Evolutionary conservation across 2,797 vertebrate genomes (phyloP).

Genomic region (Hafferia zeledoni): DNA sequence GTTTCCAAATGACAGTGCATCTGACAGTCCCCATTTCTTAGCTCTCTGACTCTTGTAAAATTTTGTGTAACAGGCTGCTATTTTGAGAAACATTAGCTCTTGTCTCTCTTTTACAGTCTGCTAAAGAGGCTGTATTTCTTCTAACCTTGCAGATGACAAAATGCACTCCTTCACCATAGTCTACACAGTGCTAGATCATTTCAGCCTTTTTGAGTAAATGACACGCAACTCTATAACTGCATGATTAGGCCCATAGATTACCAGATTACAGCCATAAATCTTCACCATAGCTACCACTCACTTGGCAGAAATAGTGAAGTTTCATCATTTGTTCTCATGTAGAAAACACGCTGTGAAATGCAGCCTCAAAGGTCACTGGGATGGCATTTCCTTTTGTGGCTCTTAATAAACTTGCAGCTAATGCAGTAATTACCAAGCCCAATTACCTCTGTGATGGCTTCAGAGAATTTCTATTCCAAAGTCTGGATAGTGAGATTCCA

Average conservation of each 20-base stretch:
- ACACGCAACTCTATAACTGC: slow-evolving; percentile 45
- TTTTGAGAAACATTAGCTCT: slow-evolving; percentile 53
- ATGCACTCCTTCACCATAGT: slow-evolving; percentile 44
- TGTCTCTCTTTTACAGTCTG: slow-evolving; percentile 29
- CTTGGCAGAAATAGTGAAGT: slow-evolving; percentile 40
- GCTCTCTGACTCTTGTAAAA: background rate
- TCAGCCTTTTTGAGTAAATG: slow-evolving; percentile 45
- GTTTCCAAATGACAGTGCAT: slow-evolving; percentile 4
- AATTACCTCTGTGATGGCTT: slow-evolving; percentile 44
- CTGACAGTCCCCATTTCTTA: slow-evolving; percentile 11
- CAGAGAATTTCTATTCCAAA: slow-evolving; percentile 12
- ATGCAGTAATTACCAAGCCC: slow-evolving; percentile 52
- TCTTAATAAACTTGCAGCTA: slow-evolving; percentile 59
- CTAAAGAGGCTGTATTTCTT: slow-evolving; percentile 57
- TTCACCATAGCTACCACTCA: slow-evolving; percentile 30
- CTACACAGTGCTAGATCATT: slow-evolving; percentile 60
- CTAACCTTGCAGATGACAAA: slow-evolving; percentile 65
- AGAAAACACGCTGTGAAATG: slow-evolving; percentile 47
- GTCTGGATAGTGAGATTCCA: background rate
- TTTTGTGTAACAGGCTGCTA: slow-evolving; percentile 15
- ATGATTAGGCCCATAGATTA: slow-evolving; percentile 64
- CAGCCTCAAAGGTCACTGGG: slow-evolving; percentile 44
- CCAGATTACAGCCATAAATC: slow-evolving; percentile 63
- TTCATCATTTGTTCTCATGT: slow-evolving; percentile 44
- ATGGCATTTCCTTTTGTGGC: slow-evolving; percentile 42